phyloP scores from a whole-genome alignment of 2,113 vertebrate genomes.

The Cynoglossus semilaevis region DNA sequence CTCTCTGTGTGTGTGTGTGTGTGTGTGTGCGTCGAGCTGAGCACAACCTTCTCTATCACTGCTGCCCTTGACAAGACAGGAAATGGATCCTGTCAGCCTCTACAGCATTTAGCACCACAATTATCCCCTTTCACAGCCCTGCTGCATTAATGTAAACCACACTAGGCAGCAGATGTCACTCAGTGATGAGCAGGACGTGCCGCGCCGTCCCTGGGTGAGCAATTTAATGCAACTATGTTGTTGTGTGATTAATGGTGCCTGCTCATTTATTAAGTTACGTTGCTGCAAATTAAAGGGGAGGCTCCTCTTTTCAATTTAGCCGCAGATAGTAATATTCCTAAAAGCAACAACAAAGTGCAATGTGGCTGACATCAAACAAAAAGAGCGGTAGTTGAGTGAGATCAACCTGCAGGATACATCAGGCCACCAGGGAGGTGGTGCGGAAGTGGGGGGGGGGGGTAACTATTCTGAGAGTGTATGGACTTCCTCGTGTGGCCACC shows the following conservation, averaged over 20 bases:
- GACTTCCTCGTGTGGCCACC: conserved; percentile 18
- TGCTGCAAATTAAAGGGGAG: conserved; percentile 60
- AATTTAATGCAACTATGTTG: conserved; percentile 73
- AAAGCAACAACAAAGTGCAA: conserved; percentile 60
- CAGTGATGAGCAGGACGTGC: conserved; percentile 65
- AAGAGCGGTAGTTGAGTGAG: conserved; percentile 2
- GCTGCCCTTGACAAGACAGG: conserved; percentile 65
- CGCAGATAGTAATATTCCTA: conserved; percentile 48
- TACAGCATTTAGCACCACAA: conserved; percentile 71
- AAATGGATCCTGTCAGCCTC: conserved; percentile 67
- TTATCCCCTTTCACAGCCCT: conserved; percentile 74
- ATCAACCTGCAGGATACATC: conserved; percentile 18
- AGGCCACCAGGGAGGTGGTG: conserved; percentile 12
- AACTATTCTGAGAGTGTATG: conserved; percentile 26
- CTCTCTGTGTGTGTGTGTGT: conserved; percentile 24
- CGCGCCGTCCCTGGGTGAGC: conserved; percentile 60
- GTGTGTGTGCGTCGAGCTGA: conserved; percentile 38
- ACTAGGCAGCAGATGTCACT: conserved; percentile 69
- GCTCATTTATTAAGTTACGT: conserved; percentile 67
- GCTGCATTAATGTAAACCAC: conserved; percentile 73
- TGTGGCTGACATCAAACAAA: conserved; percentile 51
- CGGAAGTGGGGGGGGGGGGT: conserved; percentile 1
- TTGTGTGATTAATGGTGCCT: conserved; percentile 63
- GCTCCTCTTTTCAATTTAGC: conserved; percentile 48
- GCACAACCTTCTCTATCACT: conserved; percentile 54